Percentiles rank a stretch among this genome's conserved stretches.
Conservation (phyloP, 2,888 invertebrate species). For the Dusona sp. region DNA sequence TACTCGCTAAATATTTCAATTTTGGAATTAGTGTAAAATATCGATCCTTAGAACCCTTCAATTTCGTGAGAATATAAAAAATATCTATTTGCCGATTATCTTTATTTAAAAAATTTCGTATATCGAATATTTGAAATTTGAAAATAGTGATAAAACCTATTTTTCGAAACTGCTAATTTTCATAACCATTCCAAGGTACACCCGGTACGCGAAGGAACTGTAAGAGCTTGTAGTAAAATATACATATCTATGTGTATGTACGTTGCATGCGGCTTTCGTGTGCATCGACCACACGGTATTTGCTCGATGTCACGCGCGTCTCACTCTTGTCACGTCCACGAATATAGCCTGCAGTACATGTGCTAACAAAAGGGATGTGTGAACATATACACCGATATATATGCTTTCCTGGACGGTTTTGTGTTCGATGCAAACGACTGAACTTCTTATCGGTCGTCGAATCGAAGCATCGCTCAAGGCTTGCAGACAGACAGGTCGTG, state of each 20-base stretch:
- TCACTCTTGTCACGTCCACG: constrained; percentile 33
- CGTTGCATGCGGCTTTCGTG: constrained; percentile 48
- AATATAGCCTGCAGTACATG: constrained; percentile 10
- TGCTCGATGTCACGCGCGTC: constrained; percentile 60
- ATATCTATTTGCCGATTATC: neutral
- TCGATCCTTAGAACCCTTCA: neutral
- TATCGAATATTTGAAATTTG: neutral
- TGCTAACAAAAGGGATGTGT: constrained; percentile 14
- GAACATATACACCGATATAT: constrained; percentile 15
- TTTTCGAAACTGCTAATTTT: neutral
- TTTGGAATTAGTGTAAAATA: neutral
- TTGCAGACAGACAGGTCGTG: constrained; percentile 40
- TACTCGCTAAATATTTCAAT: neutral
- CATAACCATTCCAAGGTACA: neutral
- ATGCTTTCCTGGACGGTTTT: constrained; percentile 30
- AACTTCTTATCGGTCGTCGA: constrained; percentile 60
- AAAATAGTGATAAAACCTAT: neutral
- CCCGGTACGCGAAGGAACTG: constrained; percentile 1
- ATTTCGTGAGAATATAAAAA: neutral
- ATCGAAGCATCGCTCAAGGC: constrained; percentile 65
- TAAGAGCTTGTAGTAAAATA: constrained; percentile 14
- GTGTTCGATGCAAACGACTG: constrained; percentile 63
- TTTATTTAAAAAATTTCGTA: neutral
- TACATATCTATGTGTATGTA: neutral
- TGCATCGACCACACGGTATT: constrained; percentile 59